phyloP scores from a whole-genome alignment of 2,888 invertebrate genomes.

The Tryphoninae sp. region DNA sequence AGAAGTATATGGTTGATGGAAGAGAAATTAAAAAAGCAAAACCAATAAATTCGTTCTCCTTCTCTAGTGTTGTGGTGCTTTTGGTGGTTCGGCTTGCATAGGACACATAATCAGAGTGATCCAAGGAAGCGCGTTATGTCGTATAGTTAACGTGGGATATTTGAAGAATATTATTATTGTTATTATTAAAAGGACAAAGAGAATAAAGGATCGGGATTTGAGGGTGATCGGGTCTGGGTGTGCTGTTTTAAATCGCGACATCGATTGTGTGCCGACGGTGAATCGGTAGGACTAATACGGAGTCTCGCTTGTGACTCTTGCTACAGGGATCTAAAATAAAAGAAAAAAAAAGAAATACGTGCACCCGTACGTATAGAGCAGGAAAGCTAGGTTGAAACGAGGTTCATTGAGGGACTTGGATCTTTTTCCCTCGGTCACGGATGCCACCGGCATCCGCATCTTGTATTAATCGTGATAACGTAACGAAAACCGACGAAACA shows the following conservation, averaged over 20 bases:
- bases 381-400: background rate
- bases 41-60: background rate
- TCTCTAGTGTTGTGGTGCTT: slow-evolving; percentile 3
- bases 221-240: background rate
- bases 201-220: background rate
- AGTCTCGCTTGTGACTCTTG: background rate
- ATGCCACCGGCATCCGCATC: background rate
- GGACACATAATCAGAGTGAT: slow-evolving; percentile 17
- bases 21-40: background rate
- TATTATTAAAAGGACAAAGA: background rate
- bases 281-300: background rate
- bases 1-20: background rate
- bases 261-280: background rate
- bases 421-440: background rate
- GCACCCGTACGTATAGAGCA: background rate
- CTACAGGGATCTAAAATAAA: background rate
- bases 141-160: background rate
- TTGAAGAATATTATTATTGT: background rate
- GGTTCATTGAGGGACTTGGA: background rate
- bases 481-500: background rate
- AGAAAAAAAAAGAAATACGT: background rate
- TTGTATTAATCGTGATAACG: background rate
- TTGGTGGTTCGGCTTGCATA: slow-evolving; percentile 14
- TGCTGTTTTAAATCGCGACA: background rate
- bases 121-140: background rate